Evolutionary conservation across 1,140 invertebrate genomes (phyloP), one percentile per base, ranked within the genome.

Genomic region (Zaprionus ornatus): DNA sequence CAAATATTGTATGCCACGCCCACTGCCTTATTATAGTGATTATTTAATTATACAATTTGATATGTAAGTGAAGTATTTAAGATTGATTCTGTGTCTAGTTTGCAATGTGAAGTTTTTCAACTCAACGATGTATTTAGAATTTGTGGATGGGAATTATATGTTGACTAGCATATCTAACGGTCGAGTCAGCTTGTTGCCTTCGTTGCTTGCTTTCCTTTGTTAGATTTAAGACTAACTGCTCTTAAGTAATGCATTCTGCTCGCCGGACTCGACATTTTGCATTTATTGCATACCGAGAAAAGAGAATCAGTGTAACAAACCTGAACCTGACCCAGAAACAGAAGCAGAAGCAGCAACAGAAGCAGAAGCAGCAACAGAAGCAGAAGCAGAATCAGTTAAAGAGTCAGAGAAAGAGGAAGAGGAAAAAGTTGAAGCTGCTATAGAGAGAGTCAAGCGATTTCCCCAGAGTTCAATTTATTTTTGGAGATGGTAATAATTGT

Each of bases 271-370:
- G 19, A 17, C 77, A 72, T 65, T 80, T 72, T 62, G 77, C 40
- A 42, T 80, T 87, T 74, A 82, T 86, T 79, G 80, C 83, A 88
- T 82, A 83, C 68, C 59, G 40, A 21, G 45, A 29, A 65, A 61
- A 21, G 48, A 52, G 21, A 69, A 13, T 29, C 54, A n/a, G 23
- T n/a, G n/a, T 17, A 23, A 42, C 19, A 23, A 61, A 45, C 4
- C 21, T 15, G 37, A 40, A 40, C 15, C 12, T 40, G 37, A n/a
- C 37, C 13, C 37, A 50, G 37, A 48, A 21, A 48, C 40, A 62
- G 9, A 32, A 54, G 15, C 15, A 10, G 40, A 45, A 10, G 7
- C n/a, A 9, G 35, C 2, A 27, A n/a, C n/a, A n/a, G n/a, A 62
- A n/a, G 2, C 42, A 21, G 56, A 61, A 32, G 7, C 9, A 17